These are phyloP conservation scores for Lophius americanus DNA, from an alignment of 2,797 vertebrate genomes.

Conservation along the genomic window DNA sequence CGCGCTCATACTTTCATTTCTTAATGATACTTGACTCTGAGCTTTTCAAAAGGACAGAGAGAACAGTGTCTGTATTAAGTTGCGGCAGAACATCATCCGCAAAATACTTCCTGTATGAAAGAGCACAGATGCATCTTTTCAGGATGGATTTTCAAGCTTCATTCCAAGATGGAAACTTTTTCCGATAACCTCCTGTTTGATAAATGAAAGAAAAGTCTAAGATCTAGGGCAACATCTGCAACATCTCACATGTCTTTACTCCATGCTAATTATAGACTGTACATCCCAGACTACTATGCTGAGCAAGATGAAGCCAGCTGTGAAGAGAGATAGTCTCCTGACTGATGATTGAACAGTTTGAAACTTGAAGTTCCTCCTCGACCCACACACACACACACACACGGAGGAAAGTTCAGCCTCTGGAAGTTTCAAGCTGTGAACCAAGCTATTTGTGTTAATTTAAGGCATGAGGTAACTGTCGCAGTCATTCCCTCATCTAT, in stretches of 20 bases:
- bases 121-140: constrained; percentile 42
- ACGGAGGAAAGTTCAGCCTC: constrained; percentile 13
- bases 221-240: constrained; percentile 24
- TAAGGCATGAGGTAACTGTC: constrained; percentile 59
- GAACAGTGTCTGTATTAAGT: constrained; percentile 24
- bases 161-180: constrained; percentile 40
- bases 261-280: constrained; percentile 30
- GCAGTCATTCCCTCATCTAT: constrained; percentile 54
- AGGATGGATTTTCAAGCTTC: constrained; percentile 31
- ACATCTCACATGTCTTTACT: constrained; percentile 49
- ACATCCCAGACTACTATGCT: constrained; percentile 46
- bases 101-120: constrained; percentile 32
- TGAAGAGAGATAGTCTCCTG: constrained; percentile 39
- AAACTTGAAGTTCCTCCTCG: constrained; percentile 44
- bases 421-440: constrained; percentile 44
- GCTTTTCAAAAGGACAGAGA: constrained; percentile 4
- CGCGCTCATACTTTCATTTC: constrained; percentile 32
- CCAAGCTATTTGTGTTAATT: constrained; percentile 57
- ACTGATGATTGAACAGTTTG: constrained; percentile 39
- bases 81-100: constrained; percentile 28
- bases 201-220: constrained; percentile 32
- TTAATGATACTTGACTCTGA: constrained; percentile 16
- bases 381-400: background rate
- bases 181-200: constrained; percentile 37
- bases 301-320: constrained; percentile 44